Percentiles rank a stretch among this genome's conserved stretches.
These are phyloP conservation scores for Cephonodes hylas DNA, from an alignment of 2,888 invertebrate genomes.

Conservation along the genomic window DNA sequence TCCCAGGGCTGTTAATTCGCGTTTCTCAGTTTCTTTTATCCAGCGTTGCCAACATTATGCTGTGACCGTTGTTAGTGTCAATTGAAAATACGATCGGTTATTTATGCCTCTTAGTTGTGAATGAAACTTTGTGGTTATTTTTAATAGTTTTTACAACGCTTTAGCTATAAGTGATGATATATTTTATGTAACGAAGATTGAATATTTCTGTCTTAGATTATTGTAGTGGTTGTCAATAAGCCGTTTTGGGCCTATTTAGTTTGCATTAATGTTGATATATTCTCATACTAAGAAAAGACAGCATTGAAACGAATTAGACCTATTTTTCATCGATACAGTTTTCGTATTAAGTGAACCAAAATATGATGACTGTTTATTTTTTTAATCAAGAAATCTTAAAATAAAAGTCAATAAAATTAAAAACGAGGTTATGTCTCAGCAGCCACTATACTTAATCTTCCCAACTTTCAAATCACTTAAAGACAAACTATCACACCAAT, in stretches of 20 bases:
- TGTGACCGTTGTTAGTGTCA: not conserved
- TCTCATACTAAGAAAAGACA: too few species aligned
- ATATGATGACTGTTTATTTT: too few species aligned
- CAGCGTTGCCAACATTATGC: conserved; percentile 11
- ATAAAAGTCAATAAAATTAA: not conserved
- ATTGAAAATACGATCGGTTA: not conserved
- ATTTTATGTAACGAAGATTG: not conserved
- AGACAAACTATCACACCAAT: not conserved
- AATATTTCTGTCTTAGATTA: not conserved
- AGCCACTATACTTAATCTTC: not conserved
- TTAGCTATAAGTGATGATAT: not conserved
- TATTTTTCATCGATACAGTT: not conserved
- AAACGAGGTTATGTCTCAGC: not conserved
- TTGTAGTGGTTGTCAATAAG: not conserved
- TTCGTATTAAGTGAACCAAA: too few species aligned
- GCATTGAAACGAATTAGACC: too few species aligned
- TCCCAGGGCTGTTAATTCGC: conserved; percentile 11
- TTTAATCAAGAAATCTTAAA: too few species aligned
- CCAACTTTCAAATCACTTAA: too few species aligned
- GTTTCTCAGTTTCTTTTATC: conserved; percentile 10
- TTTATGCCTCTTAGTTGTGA: not conserved
- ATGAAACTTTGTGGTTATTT: not conserved
- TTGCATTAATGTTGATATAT: too few species aligned
- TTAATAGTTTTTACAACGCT: not conserved
- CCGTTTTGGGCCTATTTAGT: not conserved